Evolutionary conservation across 2,797 vertebrate genomes (phyloP), one percentile per base, ranked within the genome.

Genomic region (Micropoecilia bifurca): DNA sequence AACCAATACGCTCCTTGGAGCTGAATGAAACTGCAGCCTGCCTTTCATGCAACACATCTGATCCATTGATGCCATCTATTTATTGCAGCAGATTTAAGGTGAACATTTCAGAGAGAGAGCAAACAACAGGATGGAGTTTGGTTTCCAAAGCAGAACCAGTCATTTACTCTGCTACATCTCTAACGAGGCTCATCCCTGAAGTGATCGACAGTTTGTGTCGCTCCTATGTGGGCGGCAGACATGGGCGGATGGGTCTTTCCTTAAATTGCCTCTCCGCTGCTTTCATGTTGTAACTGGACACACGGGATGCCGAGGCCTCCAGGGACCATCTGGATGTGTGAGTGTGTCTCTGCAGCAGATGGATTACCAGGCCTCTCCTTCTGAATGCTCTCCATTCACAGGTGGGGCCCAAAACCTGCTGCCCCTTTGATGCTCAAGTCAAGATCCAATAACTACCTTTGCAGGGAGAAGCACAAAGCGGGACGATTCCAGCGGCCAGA

Each of bases 251-350:
- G 75, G 83, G 80, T 14, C 77, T 72, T 66, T 75, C 12, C 81
- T 85, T 88, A 73, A 79, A 81, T 82, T 83, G 89, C 66, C 16
- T 89, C 78, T 85, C 80, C 48, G 85, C 88, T 83, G 90, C 94
- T 94, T 95, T 96, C 91, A 93, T 94, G 90, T 94, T 91, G 95
- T 94, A 96, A 95, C 93, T 91, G 85, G 92, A 96, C 92, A 92
- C 94, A 85, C 74, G 85, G 90, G 94, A 93, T 68, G 74, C 75
- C 78, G 83, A 78, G 88, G 88, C 82, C 90, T 85, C 87, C 91
- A 92, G 93, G 92, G 93, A 90, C 95, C 92, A 92, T 94, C 92
- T 95, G 93, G 85, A 63, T 85, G 53, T 85, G 83, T 87, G 82
- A 76, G 80, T 85, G 85, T 81, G 82, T 75, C 46, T 86, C 86